Percentiles rank a stretch among this genome's conserved stretches.
Evolutionary conservation across 2,797 vertebrate species (phyloP).

Genomic region (Rachycentron canadum): DNA sequence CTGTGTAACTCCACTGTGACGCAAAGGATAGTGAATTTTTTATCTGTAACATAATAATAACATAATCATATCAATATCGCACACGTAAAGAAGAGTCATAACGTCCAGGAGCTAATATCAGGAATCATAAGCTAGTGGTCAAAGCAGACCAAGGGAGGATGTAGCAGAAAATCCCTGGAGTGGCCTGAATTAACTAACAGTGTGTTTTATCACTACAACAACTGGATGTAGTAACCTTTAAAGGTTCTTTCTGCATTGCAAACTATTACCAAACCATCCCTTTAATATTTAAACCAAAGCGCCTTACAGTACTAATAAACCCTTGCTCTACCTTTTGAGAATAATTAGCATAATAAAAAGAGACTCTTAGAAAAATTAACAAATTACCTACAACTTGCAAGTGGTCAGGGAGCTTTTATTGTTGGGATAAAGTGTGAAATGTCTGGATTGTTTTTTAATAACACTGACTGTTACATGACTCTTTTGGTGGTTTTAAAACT

Average conservation of each 20-base stretch:
- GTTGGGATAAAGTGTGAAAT: constrained; percentile 31
- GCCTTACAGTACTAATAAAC: constrained; percentile 34
- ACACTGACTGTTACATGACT: constrained; percentile 8
- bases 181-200: not conserved
- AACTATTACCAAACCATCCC: not conserved
- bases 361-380: constrained; percentile 35
- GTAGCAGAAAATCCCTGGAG: not conserved
- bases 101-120: not conserved
- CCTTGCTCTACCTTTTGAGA: constrained; percentile 18
- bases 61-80: not conserved
- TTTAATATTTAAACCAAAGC: constrained; percentile 39
- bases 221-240: constrained; percentile 6
- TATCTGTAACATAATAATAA: not conserved
- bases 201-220: constrained; percentile 14
- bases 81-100: not conserved
- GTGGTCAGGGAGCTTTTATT: constrained; percentile 27
- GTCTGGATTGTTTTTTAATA: constrained; percentile 2
- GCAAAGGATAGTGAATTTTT: not conserved
- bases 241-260: constrained; percentile 7
- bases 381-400: constrained; percentile 43
- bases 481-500: not conserved
- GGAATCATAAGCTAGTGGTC: not conserved
- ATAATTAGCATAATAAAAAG: constrained; percentile 49
- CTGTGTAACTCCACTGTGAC: not conserved
- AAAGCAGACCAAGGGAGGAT: not conserved